A percentile compares a stretch with the other conserved stretches of the same genome.
Evolutionary conservation across 2,113 vertebrate species (phyloP).

Genomic region (Tragulus kanchil): DNA sequence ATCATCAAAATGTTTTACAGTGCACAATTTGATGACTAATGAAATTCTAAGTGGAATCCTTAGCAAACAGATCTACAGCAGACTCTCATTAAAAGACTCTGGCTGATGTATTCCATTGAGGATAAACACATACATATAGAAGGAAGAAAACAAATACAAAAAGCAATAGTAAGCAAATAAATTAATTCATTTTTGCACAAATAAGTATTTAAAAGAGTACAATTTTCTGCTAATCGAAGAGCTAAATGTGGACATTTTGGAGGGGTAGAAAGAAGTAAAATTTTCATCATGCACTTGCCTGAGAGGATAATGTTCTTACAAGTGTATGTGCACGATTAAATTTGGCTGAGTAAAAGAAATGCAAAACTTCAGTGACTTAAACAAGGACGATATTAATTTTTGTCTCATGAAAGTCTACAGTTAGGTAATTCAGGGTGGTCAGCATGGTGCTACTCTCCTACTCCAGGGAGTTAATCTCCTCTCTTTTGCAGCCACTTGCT

Average conservation of each 20-base stretch:
- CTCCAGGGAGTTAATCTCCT: background rate
- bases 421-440: background rate
- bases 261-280: background rate
- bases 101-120: background rate
- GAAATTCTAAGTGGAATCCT: background rate
- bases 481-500: rapidly evolving
- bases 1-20: background rate
- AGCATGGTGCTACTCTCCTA: background rate
- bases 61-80: background rate
- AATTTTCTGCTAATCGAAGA: background rate
- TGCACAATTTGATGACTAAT: background rate
- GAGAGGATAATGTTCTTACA: background rate
- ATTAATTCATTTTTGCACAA: background rate
- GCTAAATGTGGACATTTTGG: background rate
- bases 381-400: background rate
- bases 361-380: background rate
- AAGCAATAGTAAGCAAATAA: background rate
- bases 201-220: background rate
- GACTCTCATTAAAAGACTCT: background rate
- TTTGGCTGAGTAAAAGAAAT: background rate
- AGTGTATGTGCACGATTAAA: background rate
- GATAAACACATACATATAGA: background rate
- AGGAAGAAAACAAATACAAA: background rate
- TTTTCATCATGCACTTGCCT: background rate
- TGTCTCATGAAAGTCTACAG: background rate